Base-by-base conservation (phyloP, 2,888 invertebrate species). In the Lysandra bellargus region DNA sequence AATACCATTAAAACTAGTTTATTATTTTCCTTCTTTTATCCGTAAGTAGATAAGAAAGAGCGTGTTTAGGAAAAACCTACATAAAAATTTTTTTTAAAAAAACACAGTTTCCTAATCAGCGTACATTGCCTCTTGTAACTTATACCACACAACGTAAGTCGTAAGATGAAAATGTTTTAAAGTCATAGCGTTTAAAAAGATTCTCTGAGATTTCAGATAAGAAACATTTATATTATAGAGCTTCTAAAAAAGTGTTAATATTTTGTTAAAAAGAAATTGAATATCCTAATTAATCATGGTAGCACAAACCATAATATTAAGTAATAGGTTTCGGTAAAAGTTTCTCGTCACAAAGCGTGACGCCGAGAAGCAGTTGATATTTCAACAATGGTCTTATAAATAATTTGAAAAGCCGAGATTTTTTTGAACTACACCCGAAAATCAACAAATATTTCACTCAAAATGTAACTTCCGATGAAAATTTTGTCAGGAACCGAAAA, bases 121-220 rank as follows among this genome's bases (percentile, higher is more conserved):
- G 2, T n/a, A 9, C 2, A 7, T 23, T 44, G n/a, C 17, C 44
- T 40, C 44, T 74, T n/a, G 40, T 74, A 9, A 74, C 74, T 74
- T 74, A n/a, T 40, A 74, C 74, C 74, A 74, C 30, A 74, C n/a
- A 74, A n/a, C 44, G 0, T 44, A 44, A 74, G 74, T 44, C 74
- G 40, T 44, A 74, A 74, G 44, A 74, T 74, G 44, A 44, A 74
- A 74, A n/a, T n/a, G 44, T 74, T 74, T 74, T 44, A 74, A 74
- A 74, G 74, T 74, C 74, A 69, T 17, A 44, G 74, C 74, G 44
- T 44, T 74, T 74, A 23, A 74, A 73, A 74, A 74, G 44, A 74
- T 74, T 74, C 40, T 12, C 73, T 2, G 40, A 44, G 74, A 74
- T 74, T 30, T 44, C n/a, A 74, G 74, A 44, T 74, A 44, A 9